Conservation (phyloP, 2,113 vertebrate genomes). For the Brachypodius melanocephalos region DNA sequence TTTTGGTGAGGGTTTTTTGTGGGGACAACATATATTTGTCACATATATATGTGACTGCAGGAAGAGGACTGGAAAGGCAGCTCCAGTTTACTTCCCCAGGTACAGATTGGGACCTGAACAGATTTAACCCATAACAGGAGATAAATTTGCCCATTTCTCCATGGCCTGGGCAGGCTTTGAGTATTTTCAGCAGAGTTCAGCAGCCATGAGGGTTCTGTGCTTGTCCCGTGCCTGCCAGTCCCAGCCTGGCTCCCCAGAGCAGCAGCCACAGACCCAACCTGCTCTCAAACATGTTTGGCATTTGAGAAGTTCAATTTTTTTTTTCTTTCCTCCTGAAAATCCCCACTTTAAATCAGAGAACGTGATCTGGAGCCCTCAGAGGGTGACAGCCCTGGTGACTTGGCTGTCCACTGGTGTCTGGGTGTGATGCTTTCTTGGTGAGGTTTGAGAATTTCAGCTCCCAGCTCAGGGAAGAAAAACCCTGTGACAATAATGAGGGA, state of each 20-base stretch:
- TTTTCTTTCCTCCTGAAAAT: background rate
- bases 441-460: background rate
- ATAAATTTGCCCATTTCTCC: background rate
- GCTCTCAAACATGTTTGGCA: rapidly evolving
- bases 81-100: background rate
- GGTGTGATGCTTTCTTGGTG: background rate
- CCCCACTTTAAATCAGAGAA: background rate
- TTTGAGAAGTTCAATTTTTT: background rate
- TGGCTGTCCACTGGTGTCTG: background rate
- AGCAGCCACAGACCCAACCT: background rate
- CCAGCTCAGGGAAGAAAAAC: background rate
- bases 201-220: background rate
- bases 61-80: background rate
- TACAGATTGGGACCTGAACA: background rate
- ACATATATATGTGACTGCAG: background rate
- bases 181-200: background rate
- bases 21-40: background rate
- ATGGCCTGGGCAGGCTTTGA: background rate
- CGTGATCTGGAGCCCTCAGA: background rate
- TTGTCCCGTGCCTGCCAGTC: background rate
- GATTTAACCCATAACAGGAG: background rate
- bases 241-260: background rate
- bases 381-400: background rate
- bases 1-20: background rate
- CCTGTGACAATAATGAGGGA: background rate